Conservation (phyloP, 2,797 vertebrate genomes). For the Anniella stebbinsi region DNA sequence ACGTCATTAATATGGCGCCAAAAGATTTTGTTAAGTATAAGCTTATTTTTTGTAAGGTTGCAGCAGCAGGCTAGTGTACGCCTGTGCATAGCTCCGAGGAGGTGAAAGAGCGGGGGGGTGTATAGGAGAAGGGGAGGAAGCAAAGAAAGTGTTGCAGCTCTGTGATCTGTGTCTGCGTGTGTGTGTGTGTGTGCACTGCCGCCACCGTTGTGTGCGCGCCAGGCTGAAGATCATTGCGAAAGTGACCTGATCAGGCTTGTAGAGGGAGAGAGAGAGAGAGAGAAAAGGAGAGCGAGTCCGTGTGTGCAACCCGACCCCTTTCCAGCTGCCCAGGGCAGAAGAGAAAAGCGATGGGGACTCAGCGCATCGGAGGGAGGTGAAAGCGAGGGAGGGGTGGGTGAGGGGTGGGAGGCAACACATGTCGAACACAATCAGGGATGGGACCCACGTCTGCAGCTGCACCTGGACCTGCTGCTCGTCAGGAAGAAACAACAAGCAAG, state of each 20-base stretch:
- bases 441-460: constrained; percentile 60
- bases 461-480: constrained; percentile 66
- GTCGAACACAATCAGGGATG: constrained; percentile 29
- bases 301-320: constrained; percentile 69
- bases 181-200: constrained; percentile 38
- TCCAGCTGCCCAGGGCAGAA: constrained; percentile 28
- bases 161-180: constrained; percentile 59
- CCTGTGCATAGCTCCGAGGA: constrained; percentile 68
- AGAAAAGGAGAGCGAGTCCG: background rate
- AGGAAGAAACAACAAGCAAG: constrained; percentile 54
- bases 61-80: constrained; percentile 54
- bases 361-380: constrained; percentile 45
- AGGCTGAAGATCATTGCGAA: constrained; percentile 72
- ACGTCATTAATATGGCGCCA: constrained; percentile 99
- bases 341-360: constrained; percentile 35
- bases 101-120: background rate
- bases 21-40: constrained; percentile 92
- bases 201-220: constrained; percentile 61
- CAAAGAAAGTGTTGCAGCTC: constrained; percentile 38
- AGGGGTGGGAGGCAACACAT: constrained; percentile 58
- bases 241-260: constrained; percentile 82
- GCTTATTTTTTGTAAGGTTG: constrained; percentile 75
- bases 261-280: background rate
- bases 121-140: constrained; percentile 20
- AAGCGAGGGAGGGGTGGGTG: constrained; percentile 60